These are phyloP conservation scores for Sanderia malayensis DNA, from an alignment of 30 jellyfish, hydroid and myxozoan genomes.

Conservation along the genomic window DNA sequence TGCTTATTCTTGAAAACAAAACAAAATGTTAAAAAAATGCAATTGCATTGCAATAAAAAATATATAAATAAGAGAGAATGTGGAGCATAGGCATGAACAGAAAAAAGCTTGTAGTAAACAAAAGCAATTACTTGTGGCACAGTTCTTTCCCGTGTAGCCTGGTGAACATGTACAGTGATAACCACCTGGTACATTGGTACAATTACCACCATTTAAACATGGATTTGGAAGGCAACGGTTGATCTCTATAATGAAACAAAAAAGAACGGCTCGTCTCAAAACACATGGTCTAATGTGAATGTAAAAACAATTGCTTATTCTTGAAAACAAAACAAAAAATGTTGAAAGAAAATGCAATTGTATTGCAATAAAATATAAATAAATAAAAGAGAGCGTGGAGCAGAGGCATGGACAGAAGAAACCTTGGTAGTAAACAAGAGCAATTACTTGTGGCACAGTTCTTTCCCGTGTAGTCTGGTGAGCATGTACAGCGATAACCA, in stretches of 20 bases:
- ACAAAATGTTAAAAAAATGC: too few relatives aligned
- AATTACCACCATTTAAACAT: slow-evolving; percentile 25
- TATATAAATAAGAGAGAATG: not conserved
- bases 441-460: slow-evolving; percentile 28
- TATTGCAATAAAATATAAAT: too few relatives aligned
- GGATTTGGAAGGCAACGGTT: slow-evolving; percentile 21
- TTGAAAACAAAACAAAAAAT: too few relatives aligned
- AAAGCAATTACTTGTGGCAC: not conserved
- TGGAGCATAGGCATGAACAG: not conserved
- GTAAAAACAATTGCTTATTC: too few relatives aligned
- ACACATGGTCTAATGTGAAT: too few relatives aligned
- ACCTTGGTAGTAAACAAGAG: too few relatives aligned
- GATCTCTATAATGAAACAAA: not conserved
- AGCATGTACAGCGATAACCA: slow-evolving; percentile 11
- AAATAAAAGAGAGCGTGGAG: too few relatives aligned
- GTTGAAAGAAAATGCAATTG: too few relatives aligned
- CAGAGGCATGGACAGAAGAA: too few relatives aligned
- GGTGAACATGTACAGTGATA: not conserved
- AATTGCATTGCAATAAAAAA: too few relatives aligned
- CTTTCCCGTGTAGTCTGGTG: slow-evolving; percentile 31
- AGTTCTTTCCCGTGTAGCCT: not conserved
- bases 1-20: too few relatives aligned
- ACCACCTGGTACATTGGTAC: slow-evolving; percentile 7
- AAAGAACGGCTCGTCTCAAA: not conserved
- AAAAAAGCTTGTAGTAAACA: too few relatives aligned